phyloP scores from a whole-genome alignment of 2,888 invertebrate genomes.

The Drosophila prolongata region DNA sequence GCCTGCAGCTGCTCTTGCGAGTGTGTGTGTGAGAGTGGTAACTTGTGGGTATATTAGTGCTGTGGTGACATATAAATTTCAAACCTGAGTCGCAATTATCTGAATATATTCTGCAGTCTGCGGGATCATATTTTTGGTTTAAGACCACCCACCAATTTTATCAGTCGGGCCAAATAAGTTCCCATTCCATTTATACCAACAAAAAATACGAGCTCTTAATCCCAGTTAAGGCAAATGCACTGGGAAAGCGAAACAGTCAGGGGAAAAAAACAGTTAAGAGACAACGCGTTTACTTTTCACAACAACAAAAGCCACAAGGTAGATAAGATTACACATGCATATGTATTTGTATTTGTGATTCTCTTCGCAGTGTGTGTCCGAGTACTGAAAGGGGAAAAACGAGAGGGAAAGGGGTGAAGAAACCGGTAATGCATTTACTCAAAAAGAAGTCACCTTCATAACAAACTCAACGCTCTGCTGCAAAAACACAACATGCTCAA shows the following conservation, averaged over 20 bases:
- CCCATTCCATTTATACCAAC: not conserved
- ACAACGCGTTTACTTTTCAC: constrained; percentile 44
- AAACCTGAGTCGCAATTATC: constrained; percentile 69
- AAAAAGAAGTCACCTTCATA: constrained; percentile 79
- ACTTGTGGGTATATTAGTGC: constrained; percentile 5
- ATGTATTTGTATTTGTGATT: constrained; percentile 7
- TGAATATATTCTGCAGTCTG: constrained; percentile 43
- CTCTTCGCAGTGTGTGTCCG: not conserved
- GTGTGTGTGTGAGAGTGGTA: constrained; percentile 6
- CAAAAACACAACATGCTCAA: constrained; percentile 35
- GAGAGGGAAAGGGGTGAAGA: constrained; percentile 37
- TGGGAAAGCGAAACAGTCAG: constrained; percentile 21
- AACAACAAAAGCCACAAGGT: constrained; percentile 47
- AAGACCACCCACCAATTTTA: not conserved
- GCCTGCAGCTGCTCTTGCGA: constrained; percentile 48
- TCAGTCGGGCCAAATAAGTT: constrained; percentile 9
- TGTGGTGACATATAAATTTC: constrained; percentile 72
- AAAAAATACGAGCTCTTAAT: not conserved
- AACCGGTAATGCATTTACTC: constrained; percentile 78
- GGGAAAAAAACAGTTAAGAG: constrained; percentile 54
- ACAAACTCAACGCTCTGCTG: constrained; percentile 52
- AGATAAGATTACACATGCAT: constrained; percentile 69
- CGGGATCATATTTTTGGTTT: constrained; percentile 17
- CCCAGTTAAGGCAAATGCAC: constrained; percentile 32
- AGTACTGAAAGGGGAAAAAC: constrained; percentile 11